These are phyloP conservation scores for Tetrao urogallus DNA, from an alignment of 2,113 vertebrate species.

Conservation along the genomic window DNA sequence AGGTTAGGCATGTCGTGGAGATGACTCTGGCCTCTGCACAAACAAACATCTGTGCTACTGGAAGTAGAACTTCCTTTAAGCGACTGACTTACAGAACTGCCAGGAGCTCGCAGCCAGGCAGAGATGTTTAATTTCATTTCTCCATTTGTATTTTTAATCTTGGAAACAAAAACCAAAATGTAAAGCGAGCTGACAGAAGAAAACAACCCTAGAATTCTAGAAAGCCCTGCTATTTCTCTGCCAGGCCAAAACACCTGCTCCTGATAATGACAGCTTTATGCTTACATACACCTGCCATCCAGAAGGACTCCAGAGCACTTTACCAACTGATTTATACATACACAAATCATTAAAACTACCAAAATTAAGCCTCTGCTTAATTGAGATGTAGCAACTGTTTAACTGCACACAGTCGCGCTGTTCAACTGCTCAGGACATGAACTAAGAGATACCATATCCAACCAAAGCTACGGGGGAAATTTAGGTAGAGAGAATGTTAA, in stretches of 20 bases:
- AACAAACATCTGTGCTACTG: slow-evolving; percentile 59
- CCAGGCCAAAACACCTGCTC: slow-evolving; percentile 60
- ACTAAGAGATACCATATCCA: background rate
- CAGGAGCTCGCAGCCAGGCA: slow-evolving; percentile 44
- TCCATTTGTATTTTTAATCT: slow-evolving; percentile 66
- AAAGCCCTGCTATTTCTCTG: slow-evolving; percentile 55
- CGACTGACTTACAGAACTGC: slow-evolving; percentile 27
- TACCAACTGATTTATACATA: slow-evolving; percentile 39
- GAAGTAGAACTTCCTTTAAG: slow-evolving; percentile 67
- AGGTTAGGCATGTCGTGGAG: slow-evolving; percentile 37
- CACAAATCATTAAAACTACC: slow-evolving; percentile 59
- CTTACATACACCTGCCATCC: slow-evolving; percentile 67
- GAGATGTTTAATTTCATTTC: slow-evolving; percentile 62
- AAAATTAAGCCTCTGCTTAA: slow-evolving; percentile 32
- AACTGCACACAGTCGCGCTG: background rate
- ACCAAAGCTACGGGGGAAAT: background rate
- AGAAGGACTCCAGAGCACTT: slow-evolving; percentile 56
- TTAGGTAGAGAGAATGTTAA: background rate
- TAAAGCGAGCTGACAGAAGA: slow-evolving; percentile 32
- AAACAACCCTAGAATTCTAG: slow-evolving; percentile 34
- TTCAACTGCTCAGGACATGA: background rate
- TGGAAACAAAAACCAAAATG: slow-evolving; percentile 59
- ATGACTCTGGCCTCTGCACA: slow-evolving; percentile 29
- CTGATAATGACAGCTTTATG: slow-evolving; percentile 49
- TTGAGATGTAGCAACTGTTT: slow-evolving; percentile 25